These are phyloP conservation scores for Dryoscopus gambensis DNA, from an alignment of 2,113 vertebrate genomes.

Conservation along the genomic window DNA sequence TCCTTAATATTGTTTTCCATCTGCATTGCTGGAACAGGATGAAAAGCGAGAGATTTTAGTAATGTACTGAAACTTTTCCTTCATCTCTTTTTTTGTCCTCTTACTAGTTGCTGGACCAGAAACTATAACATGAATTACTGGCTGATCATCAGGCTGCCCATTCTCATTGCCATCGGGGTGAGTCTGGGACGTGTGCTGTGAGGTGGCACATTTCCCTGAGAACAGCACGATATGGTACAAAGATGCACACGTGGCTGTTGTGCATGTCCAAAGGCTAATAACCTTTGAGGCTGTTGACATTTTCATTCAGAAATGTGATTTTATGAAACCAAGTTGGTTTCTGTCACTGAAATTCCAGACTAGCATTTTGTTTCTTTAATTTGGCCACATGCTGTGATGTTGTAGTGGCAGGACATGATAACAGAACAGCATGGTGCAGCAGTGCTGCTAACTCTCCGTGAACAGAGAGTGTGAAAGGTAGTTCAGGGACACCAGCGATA, in stretches of 20 bases:
- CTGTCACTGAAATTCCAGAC: neutral
- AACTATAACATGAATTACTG: constrained; percentile 87
- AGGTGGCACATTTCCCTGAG: neutral
- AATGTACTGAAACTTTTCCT: neutral
- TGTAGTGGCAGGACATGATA: neutral
- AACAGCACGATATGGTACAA: neutral
- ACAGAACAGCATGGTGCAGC: neutral
- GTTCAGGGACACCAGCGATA: neutral
- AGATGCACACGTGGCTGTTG: neutral
- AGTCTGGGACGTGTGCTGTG: neutral
- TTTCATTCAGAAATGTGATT: constrained; percentile 3
- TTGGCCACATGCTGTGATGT: neutral
- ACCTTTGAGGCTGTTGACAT: neutral
- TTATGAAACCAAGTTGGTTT: neutral
- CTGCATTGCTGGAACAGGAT: neutral
- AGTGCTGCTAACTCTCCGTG: neutral
- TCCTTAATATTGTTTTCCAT: constrained; percentile 15
- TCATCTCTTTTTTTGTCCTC: neutral
- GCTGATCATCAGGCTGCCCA: constrained; percentile 85
- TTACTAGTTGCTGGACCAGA: constrained; percentile 82
- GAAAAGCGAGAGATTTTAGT: neutral
- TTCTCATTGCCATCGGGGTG: constrained; percentile 82
- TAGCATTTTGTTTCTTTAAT: neutral
- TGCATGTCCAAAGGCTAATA: neutral
- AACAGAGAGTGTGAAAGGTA: neutral